Evolutionary conservation across 2,797 vertebrate genomes (phyloP), one percentile per base, ranked within the genome.

Genomic region (Lophius americanus): DNA sequence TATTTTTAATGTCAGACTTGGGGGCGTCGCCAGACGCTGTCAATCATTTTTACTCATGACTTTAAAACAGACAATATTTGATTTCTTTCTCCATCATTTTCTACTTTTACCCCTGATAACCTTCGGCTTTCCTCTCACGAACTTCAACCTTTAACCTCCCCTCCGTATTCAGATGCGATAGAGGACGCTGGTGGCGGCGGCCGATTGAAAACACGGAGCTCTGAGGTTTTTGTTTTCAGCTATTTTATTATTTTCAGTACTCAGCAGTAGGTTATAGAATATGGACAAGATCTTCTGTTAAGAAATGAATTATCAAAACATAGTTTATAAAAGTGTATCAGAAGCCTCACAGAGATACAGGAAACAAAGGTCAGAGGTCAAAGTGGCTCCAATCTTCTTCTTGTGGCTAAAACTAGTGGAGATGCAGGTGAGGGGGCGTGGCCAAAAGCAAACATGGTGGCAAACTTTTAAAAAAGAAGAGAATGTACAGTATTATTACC

Each of bases 281-380:
- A 90, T 93, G 92, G 92, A 94, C 91, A 93, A 85, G 82, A 82
- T 87, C 70, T 90, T 91, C 90, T 92, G 90, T 93, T 94, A 92
- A 90, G 90, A 93, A 93, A 94, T 91, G 78, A 93, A 92, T 93
- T 94, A 94, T 94, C 91, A 94, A 94, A 94, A 94, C 90, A 92
- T 91, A 87, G 86, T 91, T 93, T 94, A 92, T 92, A 94, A 94
- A 94, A 93, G 92, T 93, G 88, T 91, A 92, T 88, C 92, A 85
- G 92, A 86, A 89, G 91, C 90, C 86, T 91, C 92, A 93, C 91
- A 93, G 88, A 92, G 89, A 91, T 88, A 85, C 73, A 90, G 89
- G 77, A 90, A 91, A 79, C 65, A 78, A 88, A 86, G 46, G 78
- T 76, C 76, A 67, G 59, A 57, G 68, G 65, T 81, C 78, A 83